phyloP scores from a whole-genome alignment of 1,140 invertebrate genomes.

The Bilobella aurantiaca region DNA sequence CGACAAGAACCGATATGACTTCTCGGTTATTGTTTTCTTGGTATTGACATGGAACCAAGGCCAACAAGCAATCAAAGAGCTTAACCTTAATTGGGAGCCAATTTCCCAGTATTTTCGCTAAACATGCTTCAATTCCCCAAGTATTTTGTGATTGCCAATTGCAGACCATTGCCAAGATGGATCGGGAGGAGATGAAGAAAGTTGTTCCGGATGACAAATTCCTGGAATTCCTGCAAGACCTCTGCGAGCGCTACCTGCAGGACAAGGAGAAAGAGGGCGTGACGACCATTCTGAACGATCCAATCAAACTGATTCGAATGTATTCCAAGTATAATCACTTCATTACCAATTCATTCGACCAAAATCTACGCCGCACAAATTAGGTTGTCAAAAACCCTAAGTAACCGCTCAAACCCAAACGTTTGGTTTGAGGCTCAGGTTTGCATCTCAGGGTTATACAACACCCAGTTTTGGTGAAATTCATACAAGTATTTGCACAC shows the following conservation, averaged over 20 bases:
- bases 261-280: slow-evolving; percentile 24
- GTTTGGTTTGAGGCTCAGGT: background rate
- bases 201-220: slow-evolving; percentile 31
- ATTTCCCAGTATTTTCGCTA: no score
- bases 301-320: slow-evolving; percentile 34
- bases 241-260: slow-evolving; percentile 30
- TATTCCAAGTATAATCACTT: slow-evolving; percentile 30
- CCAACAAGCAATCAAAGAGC: no score
- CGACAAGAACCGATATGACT: no score
- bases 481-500: no score
- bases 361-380: background rate
- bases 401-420: background rate
- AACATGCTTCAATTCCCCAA: no score
- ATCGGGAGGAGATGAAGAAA: slow-evolving; percentile 33
- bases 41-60: no score
- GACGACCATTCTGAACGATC: slow-evolving; percentile 28
- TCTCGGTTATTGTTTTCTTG: no score
- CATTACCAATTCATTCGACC: background rate
- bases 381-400: no score
- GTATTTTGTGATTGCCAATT: no score
- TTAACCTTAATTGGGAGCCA: no score
- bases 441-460: background rate
- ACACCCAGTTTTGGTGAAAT: no score
- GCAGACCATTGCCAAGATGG: slow-evolving; percentile 25
- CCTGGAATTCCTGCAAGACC: slow-evolving; percentile 32